Evolutionary conservation across 2,113 vertebrate genomes (phyloP).

Genomic region (Saccopteryx leptura): DNA sequence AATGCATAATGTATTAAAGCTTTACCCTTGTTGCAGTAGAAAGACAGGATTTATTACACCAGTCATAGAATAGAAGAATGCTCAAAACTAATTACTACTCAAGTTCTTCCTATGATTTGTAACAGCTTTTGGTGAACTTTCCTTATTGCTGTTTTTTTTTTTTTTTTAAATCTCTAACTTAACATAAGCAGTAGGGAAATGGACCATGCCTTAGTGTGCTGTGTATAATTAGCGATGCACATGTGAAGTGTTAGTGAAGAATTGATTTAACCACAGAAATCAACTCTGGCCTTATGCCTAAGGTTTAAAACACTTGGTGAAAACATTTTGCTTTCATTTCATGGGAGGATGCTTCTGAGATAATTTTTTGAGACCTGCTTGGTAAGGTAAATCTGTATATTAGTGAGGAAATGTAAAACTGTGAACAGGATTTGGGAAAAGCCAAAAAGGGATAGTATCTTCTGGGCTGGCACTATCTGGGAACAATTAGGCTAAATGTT

Average conservation of each 20-base stretch:
- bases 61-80: background rate
- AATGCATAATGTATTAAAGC: constrained; percentile 15
- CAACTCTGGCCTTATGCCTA: constrained; percentile 16
- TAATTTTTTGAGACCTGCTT: background rate
- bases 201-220: background rate
- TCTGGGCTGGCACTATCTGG: background rate
- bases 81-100: constrained; percentile 1
- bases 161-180: constrained; percentile 45
- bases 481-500: background rate
- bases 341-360: background rate
- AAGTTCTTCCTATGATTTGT: constrained; percentile 14
- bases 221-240: background rate
- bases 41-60: constrained; percentile 13
- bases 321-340: constrained; percentile 51
- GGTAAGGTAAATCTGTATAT: constrained; percentile 35
- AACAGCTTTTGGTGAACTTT: constrained; percentile 24
- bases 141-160: constrained; percentile 23
- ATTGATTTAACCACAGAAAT: background rate
- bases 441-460: background rate
- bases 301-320: constrained; percentile 24
- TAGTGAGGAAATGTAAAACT: constrained; percentile 24
- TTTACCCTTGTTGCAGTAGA: background rate
- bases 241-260: background rate
- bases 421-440: background rate
- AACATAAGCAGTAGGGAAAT: background rate